Evolutionary conservation across 2,888 invertebrate species (phyloP), one percentile per base, ranked within the genome.

Genomic region (Cantharis rustica): DNA sequence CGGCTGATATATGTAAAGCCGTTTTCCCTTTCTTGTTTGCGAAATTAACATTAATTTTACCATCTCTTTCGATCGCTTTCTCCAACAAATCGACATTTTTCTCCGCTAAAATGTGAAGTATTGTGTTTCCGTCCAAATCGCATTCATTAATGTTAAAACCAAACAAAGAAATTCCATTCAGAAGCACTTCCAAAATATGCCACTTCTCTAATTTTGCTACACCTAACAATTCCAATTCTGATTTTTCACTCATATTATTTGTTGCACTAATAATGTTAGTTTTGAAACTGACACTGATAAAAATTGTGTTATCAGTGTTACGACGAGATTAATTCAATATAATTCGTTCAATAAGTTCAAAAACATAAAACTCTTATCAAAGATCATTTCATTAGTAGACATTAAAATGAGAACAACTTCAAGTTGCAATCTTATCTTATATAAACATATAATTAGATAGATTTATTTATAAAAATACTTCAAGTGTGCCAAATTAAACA

Each of bases 91-190:
- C 62, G 16, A 17, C 31, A 61, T 75, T 75, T 62, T 75, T 69
- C 13, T 62, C 61, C 10, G 75, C 77, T 10, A 75, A 31, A 63
- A 77, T 77, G 72, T 77, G 77, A 16, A 77, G 69, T 68, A 77
- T 63, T 16, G 72, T 61, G 62, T 77, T 70, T 16, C 75, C 77
- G 10, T 77, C 61, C 17, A 72, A 69, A 23, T 77, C 61, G 27
- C 61, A n/a, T 61, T 61, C 64, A 68, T 77, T 75, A n/a, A 77
- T 16, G 26, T 77, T 62, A 9, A 63, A 74, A 61, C 69, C 61
- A 63, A 77, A 77, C 23, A 77, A 63, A 16, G 16, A 16, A 16
- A 74, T 75, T 23, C 72, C 66, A 26, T 77, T 77, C 13, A 77
- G 15, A 13, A 77, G 61, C n/a, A 77, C 61, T 20, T 77, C 75